Evolutionary conservation across 2,113 vertebrate genomes (phyloP), one percentile per base, ranked within the genome.

Genomic region (Labrus mixtus): DNA sequence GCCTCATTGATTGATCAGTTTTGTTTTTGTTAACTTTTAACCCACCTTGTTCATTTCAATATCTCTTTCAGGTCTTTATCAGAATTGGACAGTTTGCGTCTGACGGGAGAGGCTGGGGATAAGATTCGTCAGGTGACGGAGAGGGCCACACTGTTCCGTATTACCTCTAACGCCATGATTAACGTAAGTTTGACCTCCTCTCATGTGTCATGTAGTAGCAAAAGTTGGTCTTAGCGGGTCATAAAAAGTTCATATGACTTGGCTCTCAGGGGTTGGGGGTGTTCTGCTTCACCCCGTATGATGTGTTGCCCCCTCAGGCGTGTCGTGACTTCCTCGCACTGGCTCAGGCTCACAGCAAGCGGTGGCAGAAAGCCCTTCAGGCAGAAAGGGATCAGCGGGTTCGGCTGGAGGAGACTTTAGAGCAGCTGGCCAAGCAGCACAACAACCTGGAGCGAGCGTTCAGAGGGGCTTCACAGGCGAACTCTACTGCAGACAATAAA

Each of bases 161-260:
- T 99, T 93, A 99, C 98, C 1, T 99, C 98, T 74, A 98, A 99
- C 1, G 98, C 98, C 83, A 99, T 99, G 97, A 99, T 99, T 87
- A 99, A 99, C 0, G 98, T 99, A 93, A 94, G 97, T 19, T 10
- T 33, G 29, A 33, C 29, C 23, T 16, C 46, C 54, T 39, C 36
- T 41, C 6, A 17, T 19, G 15, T 48, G 16, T 17, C 8, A 33
- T 33, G 29, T 45, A 15, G 29, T 6, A 33, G 1, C 29, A 12
- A 11, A 15, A 15, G 43, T 11, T 11, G 12, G 2, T 33, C 12
- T 25, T 1, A 45, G 3, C 67, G 29, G 29, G 10, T 63, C 83
- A 43, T 80, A 22, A 53, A 53, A n/a, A 8, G 67, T 58, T 2
- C 2, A 43, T 13, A 58, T 65, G 29, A 33, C 6, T 33, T 33